phyloP scores from a whole-genome alignment of 2,888 invertebrate species.

The Zygaena filipendulae region DNA sequence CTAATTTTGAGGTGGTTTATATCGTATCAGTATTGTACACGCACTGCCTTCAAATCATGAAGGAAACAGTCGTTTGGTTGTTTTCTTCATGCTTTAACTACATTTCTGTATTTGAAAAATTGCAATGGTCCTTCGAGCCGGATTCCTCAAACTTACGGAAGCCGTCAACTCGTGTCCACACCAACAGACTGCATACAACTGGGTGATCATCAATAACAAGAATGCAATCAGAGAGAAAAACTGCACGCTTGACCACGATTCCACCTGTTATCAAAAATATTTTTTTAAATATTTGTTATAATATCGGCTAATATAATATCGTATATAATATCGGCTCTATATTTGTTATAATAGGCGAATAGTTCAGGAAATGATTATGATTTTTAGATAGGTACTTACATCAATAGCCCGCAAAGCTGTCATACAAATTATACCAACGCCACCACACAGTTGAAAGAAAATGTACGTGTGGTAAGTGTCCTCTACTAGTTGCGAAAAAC shows the following conservation, averaged over 20 bases:
- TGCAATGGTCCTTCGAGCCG: neutral
- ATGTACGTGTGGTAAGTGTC: conserved; percentile 56
- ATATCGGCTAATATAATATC: too few relatives aligned
- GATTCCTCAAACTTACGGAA: conserved; percentile 27
- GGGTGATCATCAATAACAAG: conserved; percentile 58
- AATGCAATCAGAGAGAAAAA: conserved; percentile 47
- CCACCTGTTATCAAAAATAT: conserved; percentile 25
- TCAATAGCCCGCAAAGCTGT: conserved; percentile 43
- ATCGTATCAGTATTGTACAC: too few relatives aligned
- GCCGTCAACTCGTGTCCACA: conserved; percentile 63
- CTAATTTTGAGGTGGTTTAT: neutral
- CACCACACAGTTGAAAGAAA: conserved; percentile 61
- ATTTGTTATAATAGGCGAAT: too few relatives aligned
- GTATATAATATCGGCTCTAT: too few relatives aligned
- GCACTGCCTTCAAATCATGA: too few relatives aligned
- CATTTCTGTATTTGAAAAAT: too few relatives aligned
- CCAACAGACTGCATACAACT: conserved; percentile 63
- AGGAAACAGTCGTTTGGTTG: too few relatives aligned
- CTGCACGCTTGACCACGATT: conserved; percentile 48
- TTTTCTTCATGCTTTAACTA: too few relatives aligned
- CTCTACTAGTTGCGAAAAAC: conserved; percentile 51
- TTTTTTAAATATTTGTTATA: too few relatives aligned
- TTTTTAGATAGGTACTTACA: conserved; percentile 24
- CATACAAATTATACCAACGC: conserved; percentile 58
- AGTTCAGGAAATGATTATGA: too few relatives aligned